Evolutionary conservation across 2,888 invertebrate species (phyloP).

Genomic region (Oxyteleia sp.): DNA sequence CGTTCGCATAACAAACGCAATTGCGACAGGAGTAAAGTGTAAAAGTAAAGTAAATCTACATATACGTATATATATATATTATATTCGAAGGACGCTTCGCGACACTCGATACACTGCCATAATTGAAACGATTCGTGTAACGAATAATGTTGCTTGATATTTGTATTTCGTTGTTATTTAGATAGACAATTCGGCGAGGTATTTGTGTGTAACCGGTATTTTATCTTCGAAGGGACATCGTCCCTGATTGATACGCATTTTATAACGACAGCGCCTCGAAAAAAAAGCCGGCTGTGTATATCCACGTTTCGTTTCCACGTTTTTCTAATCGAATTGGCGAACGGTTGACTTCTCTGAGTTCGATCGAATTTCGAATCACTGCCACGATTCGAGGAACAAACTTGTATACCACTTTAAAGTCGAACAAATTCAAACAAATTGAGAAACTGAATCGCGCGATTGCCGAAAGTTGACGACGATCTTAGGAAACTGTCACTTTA

Average conservation of each 20-base stretch:
- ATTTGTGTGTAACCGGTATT: conserved; percentile 59
- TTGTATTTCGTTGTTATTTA: conserved; percentile 67
- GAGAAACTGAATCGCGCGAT: conserved; percentile 36
- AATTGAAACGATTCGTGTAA: conserved; percentile 49
- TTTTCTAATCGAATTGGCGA: conserved; percentile 56
- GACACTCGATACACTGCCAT: too few species aligned
- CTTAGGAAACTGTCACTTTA: conserved; percentile 17
- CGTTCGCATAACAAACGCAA: too few species aligned
- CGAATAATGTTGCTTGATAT: conserved; percentile 50
- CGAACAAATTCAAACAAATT: too few species aligned
- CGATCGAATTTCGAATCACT: conserved; percentile 56
- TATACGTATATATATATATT: too few species aligned
- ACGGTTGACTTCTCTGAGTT: conserved; percentile 40
- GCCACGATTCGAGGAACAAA: conserved; percentile 53
- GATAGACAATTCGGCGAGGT: conserved; percentile 60
- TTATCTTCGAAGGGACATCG: conserved; percentile 37
- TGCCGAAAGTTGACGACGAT: conserved; percentile 37
- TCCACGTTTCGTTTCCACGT: conserved; percentile 44
- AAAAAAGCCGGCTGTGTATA: conserved; percentile 66
- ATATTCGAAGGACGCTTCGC: too few species aligned
- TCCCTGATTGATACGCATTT: conserved; percentile 56
- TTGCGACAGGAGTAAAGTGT: too few species aligned
- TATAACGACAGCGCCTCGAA: conserved; percentile 64
- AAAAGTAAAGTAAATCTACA: too few species aligned
- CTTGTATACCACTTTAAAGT: conserved; percentile 35